These are phyloP conservation scores for Tenthredo mesomela DNA, from an alignment of 2,888 invertebrate species.

Conservation along the genomic window DNA sequence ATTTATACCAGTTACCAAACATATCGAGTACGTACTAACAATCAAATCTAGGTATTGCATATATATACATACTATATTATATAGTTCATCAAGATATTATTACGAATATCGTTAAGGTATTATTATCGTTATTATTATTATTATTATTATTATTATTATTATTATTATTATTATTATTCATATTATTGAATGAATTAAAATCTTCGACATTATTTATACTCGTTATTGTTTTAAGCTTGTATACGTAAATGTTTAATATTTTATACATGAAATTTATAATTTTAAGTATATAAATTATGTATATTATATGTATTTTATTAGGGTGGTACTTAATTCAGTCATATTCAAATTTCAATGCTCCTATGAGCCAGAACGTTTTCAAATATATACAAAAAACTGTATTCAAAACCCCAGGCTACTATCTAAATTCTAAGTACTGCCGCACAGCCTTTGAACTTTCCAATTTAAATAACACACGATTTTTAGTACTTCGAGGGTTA, in stretches of 20 bases:
- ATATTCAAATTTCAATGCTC: too few species aligned
- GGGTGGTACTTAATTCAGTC: too few species aligned
- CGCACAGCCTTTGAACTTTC: too few species aligned
- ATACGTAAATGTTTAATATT: slow-evolving; percentile 25
- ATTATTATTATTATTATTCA: not conserved
- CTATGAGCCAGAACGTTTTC: too few species aligned
- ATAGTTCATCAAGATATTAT: not conserved
- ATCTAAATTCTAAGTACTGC: too few species aligned
- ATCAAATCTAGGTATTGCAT: slow-evolving; percentile 53
- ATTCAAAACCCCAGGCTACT: too few species aligned
- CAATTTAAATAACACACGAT: too few species aligned
- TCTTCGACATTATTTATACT: slow-evolving; percentile 18
- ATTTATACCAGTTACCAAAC: slow-evolving; percentile 68
- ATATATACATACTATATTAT: not conserved
- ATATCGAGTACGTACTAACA: slow-evolving; percentile 64
- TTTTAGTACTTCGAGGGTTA: too few species aligned
- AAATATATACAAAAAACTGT: too few species aligned
- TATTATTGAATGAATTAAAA: slow-evolving; percentile 8
- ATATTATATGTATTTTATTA: not conserved
- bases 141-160: not conserved
- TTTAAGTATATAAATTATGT: slow-evolving; percentile 24
- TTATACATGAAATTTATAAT: not conserved
- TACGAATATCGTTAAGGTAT: slow-evolving; percentile 18
- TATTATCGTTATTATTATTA: slow-evolving; percentile 6
- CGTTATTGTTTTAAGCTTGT: slow-evolving; percentile 10